These are phyloP conservation scores for Toxotes jaculatrix DNA, from an alignment of 2,113 vertebrate genomes.

Conservation along the genomic window DNA sequence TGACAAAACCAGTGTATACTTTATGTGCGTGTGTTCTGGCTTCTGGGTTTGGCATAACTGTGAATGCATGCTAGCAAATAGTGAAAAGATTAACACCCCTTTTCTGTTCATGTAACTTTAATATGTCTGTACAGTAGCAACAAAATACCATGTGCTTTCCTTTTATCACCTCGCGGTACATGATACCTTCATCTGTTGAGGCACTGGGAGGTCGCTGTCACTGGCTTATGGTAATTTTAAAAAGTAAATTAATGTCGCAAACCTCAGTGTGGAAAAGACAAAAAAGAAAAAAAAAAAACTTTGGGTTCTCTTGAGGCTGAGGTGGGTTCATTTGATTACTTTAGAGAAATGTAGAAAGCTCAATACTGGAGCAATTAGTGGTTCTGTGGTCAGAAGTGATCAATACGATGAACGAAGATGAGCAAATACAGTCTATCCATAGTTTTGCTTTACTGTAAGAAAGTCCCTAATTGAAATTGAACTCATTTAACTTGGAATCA, in stretches of 20 bases:
- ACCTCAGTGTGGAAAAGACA: neutral
- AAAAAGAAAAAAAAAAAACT: neutral
- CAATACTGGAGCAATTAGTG: neutral
- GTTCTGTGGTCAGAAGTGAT: conserved; percentile 16
- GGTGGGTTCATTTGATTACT: neutral
- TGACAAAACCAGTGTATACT: neutral
- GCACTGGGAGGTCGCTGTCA: neutral
- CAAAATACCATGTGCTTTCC: conserved; percentile 2
- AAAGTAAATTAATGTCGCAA: neutral
- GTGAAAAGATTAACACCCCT: conserved; percentile 35
- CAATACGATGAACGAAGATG: neutral
- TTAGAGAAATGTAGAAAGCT: conserved; percentile 8
- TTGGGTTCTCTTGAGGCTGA: neutral
- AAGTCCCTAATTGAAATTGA: conserved; percentile 17
- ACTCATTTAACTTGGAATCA: neutral
- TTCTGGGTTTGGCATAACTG: neutral
- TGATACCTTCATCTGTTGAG: conserved; percentile 10
- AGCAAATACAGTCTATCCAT: neutral
- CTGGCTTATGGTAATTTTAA: neutral
- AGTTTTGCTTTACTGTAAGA: conserved; percentile 7
- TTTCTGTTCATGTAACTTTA: conserved; percentile 29
- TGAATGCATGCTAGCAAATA: conserved; percentile 25
- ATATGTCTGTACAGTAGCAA: conserved; percentile 19
- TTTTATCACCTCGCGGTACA: neutral
- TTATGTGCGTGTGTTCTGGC: neutral